Conservation (phyloP, 1,140 invertebrate species). For the Orius insidiosus region DNA sequence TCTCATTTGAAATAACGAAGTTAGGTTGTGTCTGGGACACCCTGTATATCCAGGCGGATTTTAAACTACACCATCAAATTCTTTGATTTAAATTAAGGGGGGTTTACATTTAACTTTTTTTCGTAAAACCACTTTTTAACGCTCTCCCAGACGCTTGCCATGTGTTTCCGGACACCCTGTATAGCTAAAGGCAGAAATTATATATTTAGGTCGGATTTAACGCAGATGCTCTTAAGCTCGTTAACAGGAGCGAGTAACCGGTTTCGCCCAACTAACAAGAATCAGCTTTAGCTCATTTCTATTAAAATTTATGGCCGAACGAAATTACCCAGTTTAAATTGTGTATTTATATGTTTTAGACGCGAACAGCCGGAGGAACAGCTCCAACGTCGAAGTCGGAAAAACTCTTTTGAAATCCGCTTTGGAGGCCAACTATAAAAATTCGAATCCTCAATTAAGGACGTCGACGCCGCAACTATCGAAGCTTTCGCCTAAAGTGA, state of each 20-base stretch:
- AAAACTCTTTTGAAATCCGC: conserved; percentile 18
- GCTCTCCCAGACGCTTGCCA: too few relatives aligned
- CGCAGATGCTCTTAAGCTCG: not conserved
- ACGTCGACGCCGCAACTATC: conserved; percentile 12
- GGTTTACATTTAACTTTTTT: too few relatives aligned
- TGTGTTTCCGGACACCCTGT: too few relatives aligned
- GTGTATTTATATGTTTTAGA: conserved; percentile 3
- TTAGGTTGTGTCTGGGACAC: too few relatives aligned
- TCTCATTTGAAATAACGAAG: too few relatives aligned
- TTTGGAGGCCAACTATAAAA: conserved; percentile 17
- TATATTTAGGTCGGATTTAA: not conserved
- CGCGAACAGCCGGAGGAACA: conserved; percentile 18
- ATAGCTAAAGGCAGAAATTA: too few relatives aligned
- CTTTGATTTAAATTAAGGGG: too few relatives aligned
- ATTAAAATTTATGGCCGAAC: not conserved
- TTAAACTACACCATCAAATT: too few relatives aligned
- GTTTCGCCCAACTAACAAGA: not conserved
- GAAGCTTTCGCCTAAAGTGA: conserved; percentile 4
- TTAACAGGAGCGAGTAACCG: not conserved
- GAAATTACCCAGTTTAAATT: too few relatives aligned
- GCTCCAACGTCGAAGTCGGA: conserved; percentile 12
- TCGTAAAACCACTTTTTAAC: too few relatives aligned
- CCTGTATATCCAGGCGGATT: too few relatives aligned
- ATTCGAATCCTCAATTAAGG: conserved; percentile 18
- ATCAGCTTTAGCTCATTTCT: not conserved